Evolutionary conservation across 2,797 vertebrate species (phyloP).

Genomic region (Limnodromus scolopaceus): DNA sequence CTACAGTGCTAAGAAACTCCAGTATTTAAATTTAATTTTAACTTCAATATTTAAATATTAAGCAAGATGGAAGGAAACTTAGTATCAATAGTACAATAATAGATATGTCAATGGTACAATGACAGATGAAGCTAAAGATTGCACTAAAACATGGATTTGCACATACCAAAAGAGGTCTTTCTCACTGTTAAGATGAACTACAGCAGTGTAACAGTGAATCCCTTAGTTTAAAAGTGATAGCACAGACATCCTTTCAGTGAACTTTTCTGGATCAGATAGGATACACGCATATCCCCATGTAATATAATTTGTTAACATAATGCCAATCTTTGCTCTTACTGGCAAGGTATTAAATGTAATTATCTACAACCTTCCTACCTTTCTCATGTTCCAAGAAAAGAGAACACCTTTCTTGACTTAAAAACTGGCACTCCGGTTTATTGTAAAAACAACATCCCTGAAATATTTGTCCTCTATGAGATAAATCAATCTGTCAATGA

Average conservation of each 20-base stretch:
- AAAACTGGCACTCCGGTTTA: background rate
- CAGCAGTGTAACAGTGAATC: background rate
- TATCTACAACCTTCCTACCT: background rate
- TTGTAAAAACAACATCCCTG: background rate
- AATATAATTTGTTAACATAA: background rate
- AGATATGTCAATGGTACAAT: background rate
- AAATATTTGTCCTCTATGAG: background rate
- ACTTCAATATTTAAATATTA: background rate
- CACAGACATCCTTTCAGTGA: background rate
- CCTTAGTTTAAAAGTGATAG: background rate
- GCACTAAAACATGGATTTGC: background rate
- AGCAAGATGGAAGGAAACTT: background rate
- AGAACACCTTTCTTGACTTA: background rate
- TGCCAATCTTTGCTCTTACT: background rate
- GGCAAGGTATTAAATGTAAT: background rate
- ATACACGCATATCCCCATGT: background rate
- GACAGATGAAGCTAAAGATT: background rate
- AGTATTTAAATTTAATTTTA: background rate
- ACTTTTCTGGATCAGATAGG: background rate
- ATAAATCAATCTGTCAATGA: background rate
- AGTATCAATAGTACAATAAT: background rate
- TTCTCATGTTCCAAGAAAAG: background rate
- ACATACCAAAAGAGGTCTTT: background rate
- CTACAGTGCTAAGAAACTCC: background rate
- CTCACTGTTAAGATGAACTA: background rate